These are phyloP conservation scores for Scaptomyza tumidula DNA, from an alignment of 2,888 invertebrate species.

Conservation along the genomic window DNA sequence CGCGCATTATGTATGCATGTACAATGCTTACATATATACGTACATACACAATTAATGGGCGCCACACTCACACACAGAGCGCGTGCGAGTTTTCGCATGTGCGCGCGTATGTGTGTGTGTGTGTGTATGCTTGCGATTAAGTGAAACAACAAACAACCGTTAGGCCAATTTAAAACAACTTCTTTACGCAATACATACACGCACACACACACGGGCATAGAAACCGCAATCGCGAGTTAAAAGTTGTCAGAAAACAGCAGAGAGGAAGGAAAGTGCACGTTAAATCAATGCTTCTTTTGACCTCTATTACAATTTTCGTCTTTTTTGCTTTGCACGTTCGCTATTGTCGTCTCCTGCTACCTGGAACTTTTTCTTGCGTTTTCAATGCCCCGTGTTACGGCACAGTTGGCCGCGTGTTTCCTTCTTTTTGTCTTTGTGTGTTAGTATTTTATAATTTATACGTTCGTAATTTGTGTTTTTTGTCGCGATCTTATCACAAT, in stretches of 20 bases:
- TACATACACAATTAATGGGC: slow-evolving; percentile 35
- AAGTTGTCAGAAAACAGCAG: slow-evolving; percentile 41
- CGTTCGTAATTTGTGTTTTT: slow-evolving; percentile 23
- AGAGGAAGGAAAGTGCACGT: slow-evolving; percentile 60
- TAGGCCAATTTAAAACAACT: slow-evolving; percentile 60
- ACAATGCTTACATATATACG: slow-evolving; percentile 16
- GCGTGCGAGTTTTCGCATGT: not conserved
- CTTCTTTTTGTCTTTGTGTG: slow-evolving; percentile 21
- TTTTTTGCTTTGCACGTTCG: slow-evolving; percentile 36
- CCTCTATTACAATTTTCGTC: slow-evolving; percentile 78
- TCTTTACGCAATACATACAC: slow-evolving; percentile 65
- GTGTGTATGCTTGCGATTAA: slow-evolving; percentile 44
- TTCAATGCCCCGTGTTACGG: slow-evolving; percentile 71
- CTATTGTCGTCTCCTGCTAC: slow-evolving; percentile 45
- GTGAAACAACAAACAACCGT: slow-evolving; percentile 51
- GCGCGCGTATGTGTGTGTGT: slow-evolving; percentile 10
- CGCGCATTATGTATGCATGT: slow-evolving; percentile 24
- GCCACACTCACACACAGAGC: slow-evolving; percentile 25
- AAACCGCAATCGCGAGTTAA: slow-evolving; percentile 41
- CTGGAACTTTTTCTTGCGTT: slow-evolving; percentile 35
- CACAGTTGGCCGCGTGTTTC: slow-evolving; percentile 64
- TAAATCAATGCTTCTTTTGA: slow-evolving; percentile 82
- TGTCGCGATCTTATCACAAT: slow-evolving; percentile 52
- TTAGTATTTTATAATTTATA: slow-evolving; percentile 19
- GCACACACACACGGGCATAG: slow-evolving; percentile 22